Conservation (phyloP, 1,140 invertebrate genomes). For the Ceratosolen solmsi region DNA sequence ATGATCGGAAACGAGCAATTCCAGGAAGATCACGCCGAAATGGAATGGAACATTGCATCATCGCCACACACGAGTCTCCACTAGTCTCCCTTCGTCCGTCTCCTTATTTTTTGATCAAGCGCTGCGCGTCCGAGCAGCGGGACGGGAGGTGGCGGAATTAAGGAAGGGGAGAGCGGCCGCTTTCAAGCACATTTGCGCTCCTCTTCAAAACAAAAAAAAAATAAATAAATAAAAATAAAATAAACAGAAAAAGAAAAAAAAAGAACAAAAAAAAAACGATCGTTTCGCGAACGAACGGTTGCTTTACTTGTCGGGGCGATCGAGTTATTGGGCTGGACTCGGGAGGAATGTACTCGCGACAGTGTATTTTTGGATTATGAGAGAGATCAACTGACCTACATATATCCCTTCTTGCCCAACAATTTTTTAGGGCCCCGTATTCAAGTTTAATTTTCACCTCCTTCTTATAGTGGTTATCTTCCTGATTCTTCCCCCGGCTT, state of each 20-base stretch:
- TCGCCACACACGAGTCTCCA: neutral
- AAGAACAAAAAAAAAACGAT: neutral
- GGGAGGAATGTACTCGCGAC: neutral
- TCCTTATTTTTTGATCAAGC: too few relatives aligned
- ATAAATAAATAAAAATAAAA: too few relatives aligned
- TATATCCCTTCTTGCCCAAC: neutral
- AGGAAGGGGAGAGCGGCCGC: neutral
- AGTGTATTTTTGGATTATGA: constrained; percentile 3
- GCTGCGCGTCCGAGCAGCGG: too few relatives aligned
- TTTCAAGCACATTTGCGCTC: neutral
- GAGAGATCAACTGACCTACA: constrained; percentile 29
- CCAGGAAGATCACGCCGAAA: constrained; percentile 29
- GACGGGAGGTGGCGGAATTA: neutral
- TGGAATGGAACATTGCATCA: constrained; percentile 28
- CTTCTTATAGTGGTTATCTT: too few relatives aligned
- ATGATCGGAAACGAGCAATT: constrained; percentile 49
- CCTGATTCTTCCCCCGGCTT: neutral
- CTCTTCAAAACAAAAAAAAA: too few relatives aligned
- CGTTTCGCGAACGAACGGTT: neutral
- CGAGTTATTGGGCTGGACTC: constrained; percentile 20
- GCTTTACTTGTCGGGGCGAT: constrained; percentile 17
- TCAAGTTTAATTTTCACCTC: neutral
- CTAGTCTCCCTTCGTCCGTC: too few relatives aligned
- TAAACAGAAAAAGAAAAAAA: too few relatives aligned
- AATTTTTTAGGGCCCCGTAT: neutral